Base-by-base conservation (phyloP, 2,113 vertebrate genomes). In the Peromyscus maniculatus region DNA sequence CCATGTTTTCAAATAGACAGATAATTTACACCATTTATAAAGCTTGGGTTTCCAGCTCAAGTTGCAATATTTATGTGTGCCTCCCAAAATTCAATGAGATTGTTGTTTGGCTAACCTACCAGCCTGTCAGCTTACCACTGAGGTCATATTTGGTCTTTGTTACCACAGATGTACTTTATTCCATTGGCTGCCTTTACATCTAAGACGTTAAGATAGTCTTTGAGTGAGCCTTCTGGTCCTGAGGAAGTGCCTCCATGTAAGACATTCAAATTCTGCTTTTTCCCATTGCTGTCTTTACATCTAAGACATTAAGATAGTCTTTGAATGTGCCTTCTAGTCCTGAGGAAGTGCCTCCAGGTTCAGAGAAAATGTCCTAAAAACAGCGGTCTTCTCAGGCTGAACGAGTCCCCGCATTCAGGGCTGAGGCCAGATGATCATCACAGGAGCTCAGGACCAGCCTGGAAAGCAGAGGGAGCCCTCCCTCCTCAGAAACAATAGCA, bases 61-160 rank as follows among this genome's bases (percentile, higher is more conserved):
- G 71, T 84, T 84, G n/a, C 69, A 94, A 93, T 95, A 93, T 93
- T 95, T 97, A 80, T 95, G 55, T 94, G 62, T 88, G 83, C 79
- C 33, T 95, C 66, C 67, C 90, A 92, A 87, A 93, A 92, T 93
- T 74, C 17, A 67, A 26, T 86, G 91, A 92, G 78, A 80, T 93
- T 87, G 66, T 39, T 93, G 80, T 93, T 91, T 91, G 93, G 78
- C 93, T 87, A 96, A 89, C 80, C 86, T 52, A 39, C 57, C 3
- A 11, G 75, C 55, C 89, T 17, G 91, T 74, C 80, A 83, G 33
- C 95, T 97, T 97, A 59, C 89, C 39, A 28, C 31, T 77, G 64
- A 88, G 39, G 74, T 98, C 67, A 0, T 98, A 69, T 97, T 98
- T 97, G 79, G 7, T 28, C 89, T 91, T 98, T 82, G 52, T 96